Conservation (phyloP, 2,888 invertebrate genomes). For the Siphlonurus alternatus region DNA sequence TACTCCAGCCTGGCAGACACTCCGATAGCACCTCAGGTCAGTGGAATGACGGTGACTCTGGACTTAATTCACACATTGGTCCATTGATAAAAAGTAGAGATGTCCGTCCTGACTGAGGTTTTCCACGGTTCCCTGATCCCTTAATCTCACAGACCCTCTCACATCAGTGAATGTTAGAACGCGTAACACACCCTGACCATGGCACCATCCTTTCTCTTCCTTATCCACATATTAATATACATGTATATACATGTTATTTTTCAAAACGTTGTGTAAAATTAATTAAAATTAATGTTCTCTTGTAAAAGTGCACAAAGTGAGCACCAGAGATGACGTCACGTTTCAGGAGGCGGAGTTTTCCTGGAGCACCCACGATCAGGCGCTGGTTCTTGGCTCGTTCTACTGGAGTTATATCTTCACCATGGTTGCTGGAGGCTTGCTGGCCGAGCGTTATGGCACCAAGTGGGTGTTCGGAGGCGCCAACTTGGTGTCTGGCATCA, state of each 20-base stretch:
- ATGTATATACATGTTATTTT: background rate
- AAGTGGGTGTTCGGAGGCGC: slow-evolving; percentile 10
- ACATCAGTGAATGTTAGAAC: no score
- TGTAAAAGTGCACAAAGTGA: background rate
- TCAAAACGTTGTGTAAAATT: background rate
- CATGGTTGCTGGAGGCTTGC: slow-evolving; percentile 10
- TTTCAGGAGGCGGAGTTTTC: slow-evolving; percentile 7
- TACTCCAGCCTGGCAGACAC: no score
- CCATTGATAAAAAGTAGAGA: no score
- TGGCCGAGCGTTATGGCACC: slow-evolving; percentile 9
- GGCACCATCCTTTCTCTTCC: background rate
- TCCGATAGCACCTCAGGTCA: no score
- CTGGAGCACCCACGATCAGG: slow-evolving; percentile 10
- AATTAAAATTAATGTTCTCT: background rate
- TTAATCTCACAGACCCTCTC: no score
- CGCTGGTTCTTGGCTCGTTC: slow-evolving; percentile 10
- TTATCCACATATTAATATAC: background rate
- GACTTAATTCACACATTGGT: no score
- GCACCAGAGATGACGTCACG: background rate
- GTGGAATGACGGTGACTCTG: no score
- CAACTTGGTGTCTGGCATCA: slow-evolving; percentile 7
- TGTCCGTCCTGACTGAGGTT: no score
- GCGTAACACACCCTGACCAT: no score
- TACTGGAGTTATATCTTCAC: slow-evolving; percentile 11
- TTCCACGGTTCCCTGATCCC: no score